phyloP scores from a whole-genome alignment of 2,888 invertebrate species.

The Hyles lineata region DNA sequence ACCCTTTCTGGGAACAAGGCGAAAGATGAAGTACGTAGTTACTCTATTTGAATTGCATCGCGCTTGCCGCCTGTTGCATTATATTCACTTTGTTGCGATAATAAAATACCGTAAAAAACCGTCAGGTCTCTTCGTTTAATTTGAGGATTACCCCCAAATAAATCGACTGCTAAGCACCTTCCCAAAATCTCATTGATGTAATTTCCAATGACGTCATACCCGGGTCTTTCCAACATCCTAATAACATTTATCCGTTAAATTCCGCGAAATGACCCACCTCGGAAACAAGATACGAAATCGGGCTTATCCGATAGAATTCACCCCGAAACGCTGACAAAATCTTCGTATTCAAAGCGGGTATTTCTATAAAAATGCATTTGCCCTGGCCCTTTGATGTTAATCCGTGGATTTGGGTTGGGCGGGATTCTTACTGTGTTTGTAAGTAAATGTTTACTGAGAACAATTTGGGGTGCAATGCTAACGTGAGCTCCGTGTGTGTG shows the following conservation, averaged over 20 bases:
- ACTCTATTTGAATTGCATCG: no score
- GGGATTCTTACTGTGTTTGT: conserved; percentile 56
- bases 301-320: conserved; percentile 61
- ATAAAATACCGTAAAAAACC: background rate
- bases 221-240: conserved; percentile 8
- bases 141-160: background rate
- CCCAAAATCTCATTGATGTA: conserved; percentile 14
- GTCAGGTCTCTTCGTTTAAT: background rate
- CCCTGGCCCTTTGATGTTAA: conserved; percentile 78
- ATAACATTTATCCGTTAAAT: conserved; percentile 50
- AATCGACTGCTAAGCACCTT: background rate
- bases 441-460: conserved; percentile 60
- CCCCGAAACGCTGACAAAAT: conserved; percentile 72
- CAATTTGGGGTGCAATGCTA: conserved; percentile 52
- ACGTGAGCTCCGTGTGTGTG: conserved; percentile 43
- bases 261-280: conserved; percentile 60
- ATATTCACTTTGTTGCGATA: no score
- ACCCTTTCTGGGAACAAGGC: no score
- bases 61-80: no score
- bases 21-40: no score
- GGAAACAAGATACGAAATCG: conserved; percentile 64
- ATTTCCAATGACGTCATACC: conserved; percentile 49
- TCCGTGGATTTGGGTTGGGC: conserved; percentile 70
- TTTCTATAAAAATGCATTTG: conserved; percentile 81
- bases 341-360: conserved; percentile 73